Conservation (phyloP, 2,888 invertebrate genomes). For the Drosophila meridiana region DNA sequence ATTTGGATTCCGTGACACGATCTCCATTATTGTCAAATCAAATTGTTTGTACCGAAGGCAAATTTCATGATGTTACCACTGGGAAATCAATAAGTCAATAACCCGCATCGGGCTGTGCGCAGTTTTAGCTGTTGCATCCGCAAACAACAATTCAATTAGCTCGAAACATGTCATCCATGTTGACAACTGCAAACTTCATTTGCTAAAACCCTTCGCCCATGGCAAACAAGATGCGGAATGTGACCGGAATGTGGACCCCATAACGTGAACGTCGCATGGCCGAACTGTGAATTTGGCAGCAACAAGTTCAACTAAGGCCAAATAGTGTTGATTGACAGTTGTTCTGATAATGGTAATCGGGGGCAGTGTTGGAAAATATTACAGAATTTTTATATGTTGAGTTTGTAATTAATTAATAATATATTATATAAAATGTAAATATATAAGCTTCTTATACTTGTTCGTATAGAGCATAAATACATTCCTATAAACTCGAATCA, state of each 20-base stretch:
- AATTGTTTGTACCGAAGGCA: neutral
- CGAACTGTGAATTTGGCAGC: neutral
- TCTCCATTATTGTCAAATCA: neutral
- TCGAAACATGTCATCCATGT: constrained; percentile 44
- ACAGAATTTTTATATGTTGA: neutral
- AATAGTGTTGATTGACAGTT: neutral
- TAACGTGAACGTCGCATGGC: neutral
- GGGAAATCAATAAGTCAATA: constrained; percentile 62
- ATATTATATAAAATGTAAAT: too few relatives aligned
- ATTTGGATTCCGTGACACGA: neutral
- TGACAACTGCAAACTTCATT: constrained; percentile 34
- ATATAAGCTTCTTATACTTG: too few relatives aligned
- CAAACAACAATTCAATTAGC: constrained; percentile 64
- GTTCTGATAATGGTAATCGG: neutral
- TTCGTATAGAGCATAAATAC: too few relatives aligned
- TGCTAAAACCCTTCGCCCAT: constrained; percentile 21
- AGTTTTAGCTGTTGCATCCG: constrained; percentile 11
- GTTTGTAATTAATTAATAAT: too few relatives aligned
- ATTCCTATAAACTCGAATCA: neutral
- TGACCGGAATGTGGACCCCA: neutral
- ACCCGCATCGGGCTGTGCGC: constrained; percentile 14
- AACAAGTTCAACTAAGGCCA: neutral
- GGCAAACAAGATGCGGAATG: constrained; percentile 3
- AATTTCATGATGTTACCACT: neutral
- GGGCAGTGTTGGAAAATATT: neutral